A percentile compares a stretch with the other conserved stretches of the same genome.
Evolutionary conservation across 1,140 invertebrate genomes (phyloP).

Genomic region (Ceratina japonica): DNA sequence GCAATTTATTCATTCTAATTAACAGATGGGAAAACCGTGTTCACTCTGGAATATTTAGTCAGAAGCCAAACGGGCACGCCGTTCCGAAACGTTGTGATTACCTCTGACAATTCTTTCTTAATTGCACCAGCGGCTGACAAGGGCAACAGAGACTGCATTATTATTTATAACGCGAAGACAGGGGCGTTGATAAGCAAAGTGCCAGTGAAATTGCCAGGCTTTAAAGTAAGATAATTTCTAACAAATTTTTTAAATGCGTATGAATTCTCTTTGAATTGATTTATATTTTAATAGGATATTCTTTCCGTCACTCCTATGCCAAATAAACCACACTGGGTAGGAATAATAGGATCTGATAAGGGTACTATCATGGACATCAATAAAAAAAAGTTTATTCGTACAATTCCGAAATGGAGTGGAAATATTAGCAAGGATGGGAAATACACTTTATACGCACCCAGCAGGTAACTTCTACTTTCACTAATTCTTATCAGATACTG

Average conservation of each 20-base stretch:
- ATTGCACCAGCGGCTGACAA: conserved; percentile 91
- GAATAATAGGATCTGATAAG: conserved; percentile 94
- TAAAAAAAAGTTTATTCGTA: conserved; percentile 87
- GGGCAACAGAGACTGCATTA: conserved; percentile 89
- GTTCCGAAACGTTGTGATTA: conserved; percentile 87
- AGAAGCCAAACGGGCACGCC: conserved; percentile 83
- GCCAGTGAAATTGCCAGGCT: conserved; percentile 82
- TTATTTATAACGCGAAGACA: conserved; percentile 90
- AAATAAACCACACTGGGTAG: conserved; percentile 90
- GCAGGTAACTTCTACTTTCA: conserved; percentile 76
- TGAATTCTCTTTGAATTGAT: background rate
- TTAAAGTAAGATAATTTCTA: conserved; percentile 79
- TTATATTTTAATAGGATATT: conserved; percentile 81
- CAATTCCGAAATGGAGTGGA: conserved; percentile 90
- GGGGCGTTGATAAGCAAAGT: conserved; percentile 90
- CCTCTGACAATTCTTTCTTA: conserved; percentile 89
- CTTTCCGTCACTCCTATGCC: conserved; percentile 87
- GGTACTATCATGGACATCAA: conserved; percentile 92
- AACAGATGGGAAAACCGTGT: conserved; percentile 87
- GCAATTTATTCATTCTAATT: conserved; percentile 44
- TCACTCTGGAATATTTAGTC: conserved; percentile 89
- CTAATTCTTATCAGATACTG: background rate
- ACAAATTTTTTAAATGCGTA: background rate
- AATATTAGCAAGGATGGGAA: conserved; percentile 92
- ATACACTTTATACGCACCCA: conserved; percentile 94